Percentiles rank a stretch among this genome's conserved stretches.
phyloP scores from a whole-genome alignment of 2,113 vertebrate genomes.

The Ranitomeya imitator region DNA sequence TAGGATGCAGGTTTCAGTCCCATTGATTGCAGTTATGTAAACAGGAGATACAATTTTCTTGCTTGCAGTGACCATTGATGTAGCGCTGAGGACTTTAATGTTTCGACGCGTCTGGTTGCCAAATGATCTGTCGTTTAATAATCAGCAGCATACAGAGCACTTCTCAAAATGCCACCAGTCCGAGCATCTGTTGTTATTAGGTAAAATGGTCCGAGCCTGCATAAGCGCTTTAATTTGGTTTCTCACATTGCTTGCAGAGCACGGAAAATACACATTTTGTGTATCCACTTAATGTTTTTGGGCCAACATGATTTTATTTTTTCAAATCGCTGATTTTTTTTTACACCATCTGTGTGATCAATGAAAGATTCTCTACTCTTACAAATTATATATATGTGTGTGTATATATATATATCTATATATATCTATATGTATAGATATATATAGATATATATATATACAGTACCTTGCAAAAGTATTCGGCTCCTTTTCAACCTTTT shows the following conservation, averaged over 20 bases:
- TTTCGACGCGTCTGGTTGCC: constrained; percentile 68
- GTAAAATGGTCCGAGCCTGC: constrained; percentile 70
- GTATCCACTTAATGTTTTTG: constrained; percentile 63
- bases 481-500: too few species aligned
- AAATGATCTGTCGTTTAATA: constrained; percentile 78
- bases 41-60: constrained; percentile 65
- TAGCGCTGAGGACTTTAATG: constrained; percentile 74
- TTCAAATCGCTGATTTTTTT: constrained; percentile 55
- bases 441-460: too few species aligned
- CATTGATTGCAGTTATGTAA: constrained; percentile 66
- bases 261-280: constrained; percentile 70
- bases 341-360: constrained; percentile 69
- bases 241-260: constrained; percentile 68
- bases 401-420: too few species aligned
- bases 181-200: constrained; percentile 81
- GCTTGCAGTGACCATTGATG: constrained; percentile 69
- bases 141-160: constrained; percentile 75
- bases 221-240: constrained; percentile 68
- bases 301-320: constrained; percentile 59
- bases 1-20: constrained; percentile 63
- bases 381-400: too few species aligned
- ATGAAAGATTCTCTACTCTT: too few species aligned
- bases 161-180: constrained; percentile 73
- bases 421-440: too few species aligned
- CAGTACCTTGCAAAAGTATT: too few species aligned